phyloP scores from a whole-genome alignment of 2,888 invertebrate genomes.

The Polietes domitor region DNA sequence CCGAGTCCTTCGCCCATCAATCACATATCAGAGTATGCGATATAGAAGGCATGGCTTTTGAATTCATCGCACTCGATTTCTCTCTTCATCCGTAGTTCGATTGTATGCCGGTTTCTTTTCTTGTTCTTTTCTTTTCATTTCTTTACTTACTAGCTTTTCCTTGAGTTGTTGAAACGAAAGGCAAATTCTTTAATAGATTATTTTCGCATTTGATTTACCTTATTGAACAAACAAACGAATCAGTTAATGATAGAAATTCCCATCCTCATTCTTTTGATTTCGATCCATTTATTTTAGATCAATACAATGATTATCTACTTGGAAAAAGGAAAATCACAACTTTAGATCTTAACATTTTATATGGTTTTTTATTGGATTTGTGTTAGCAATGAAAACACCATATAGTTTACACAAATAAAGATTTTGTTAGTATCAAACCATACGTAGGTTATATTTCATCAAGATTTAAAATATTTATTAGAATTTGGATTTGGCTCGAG shows the following conservation, averaged over 20 bases:
- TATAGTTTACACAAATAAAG: no score
- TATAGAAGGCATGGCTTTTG: not conserved
- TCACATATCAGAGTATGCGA: not conserved
- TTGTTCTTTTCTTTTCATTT: not conserved
- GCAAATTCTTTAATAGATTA: not conserved
- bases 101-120: constrained; percentile 9
- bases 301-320: no score
- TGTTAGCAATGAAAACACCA: no score
- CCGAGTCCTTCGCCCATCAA: not conserved
- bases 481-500: no score
- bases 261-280: constrained; percentile 3
- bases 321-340: no score
- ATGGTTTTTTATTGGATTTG: no score
- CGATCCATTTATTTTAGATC: not conserved
- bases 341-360: no score
- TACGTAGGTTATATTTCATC: no score
- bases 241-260: constrained; percentile 61
- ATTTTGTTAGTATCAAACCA: no score
- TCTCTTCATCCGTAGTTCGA: not conserved
- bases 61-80: not conserved
- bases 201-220: constrained; percentile 25
- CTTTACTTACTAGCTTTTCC: not conserved
- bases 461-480: no score
- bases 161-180: not conserved
- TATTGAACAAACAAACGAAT: not conserved